These are phyloP conservation scores for Drosophila mauritiana DNA, from an alignment of 1,140 invertebrate genomes.

Conservation along the genomic window DNA sequence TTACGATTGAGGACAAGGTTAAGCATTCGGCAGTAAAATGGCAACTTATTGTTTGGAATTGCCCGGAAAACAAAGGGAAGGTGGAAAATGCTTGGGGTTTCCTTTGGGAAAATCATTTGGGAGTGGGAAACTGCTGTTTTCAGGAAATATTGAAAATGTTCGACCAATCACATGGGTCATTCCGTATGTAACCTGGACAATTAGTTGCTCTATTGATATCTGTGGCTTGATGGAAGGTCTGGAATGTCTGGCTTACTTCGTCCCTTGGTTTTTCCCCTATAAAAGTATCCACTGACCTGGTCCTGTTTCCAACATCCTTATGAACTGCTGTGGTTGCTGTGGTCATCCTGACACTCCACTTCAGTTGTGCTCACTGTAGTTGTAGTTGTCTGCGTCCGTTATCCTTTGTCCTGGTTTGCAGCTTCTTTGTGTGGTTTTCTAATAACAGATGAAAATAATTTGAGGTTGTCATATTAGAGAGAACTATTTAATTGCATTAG, in stretches of 20 bases:
- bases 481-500: conserved; percentile 13
- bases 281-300: background rate
- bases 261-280: background rate
- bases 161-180: conserved; percentile 20
- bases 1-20: conserved; percentile 61
- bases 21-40: conserved; percentile 62
- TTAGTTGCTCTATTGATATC: conserved; percentile 32
- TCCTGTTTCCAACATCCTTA: conserved; percentile 22
- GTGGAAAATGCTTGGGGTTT: conserved; percentile 28
- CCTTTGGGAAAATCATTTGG: conserved; percentile 29
- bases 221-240: conserved; percentile 13
- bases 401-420: background rate
- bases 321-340: conserved; percentile 27
- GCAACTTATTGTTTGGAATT: conserved; percentile 60
- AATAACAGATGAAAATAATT: conserved; percentile 26
- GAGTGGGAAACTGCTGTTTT: background rate
- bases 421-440: conserved; percentile 19
- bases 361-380: conserved; percentile 6
- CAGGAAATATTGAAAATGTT: conserved; percentile 38
- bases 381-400: conserved; percentile 12
- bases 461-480: conserved; percentile 5
- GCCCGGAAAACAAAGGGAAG: conserved; percentile 32
- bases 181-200: conserved; percentile 19
- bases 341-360: conserved; percentile 14
- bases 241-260: background rate